Evolutionary conservation across 1,140 invertebrate genomes (phyloP).

Genomic region (Drosophila tropicalis): DNA sequence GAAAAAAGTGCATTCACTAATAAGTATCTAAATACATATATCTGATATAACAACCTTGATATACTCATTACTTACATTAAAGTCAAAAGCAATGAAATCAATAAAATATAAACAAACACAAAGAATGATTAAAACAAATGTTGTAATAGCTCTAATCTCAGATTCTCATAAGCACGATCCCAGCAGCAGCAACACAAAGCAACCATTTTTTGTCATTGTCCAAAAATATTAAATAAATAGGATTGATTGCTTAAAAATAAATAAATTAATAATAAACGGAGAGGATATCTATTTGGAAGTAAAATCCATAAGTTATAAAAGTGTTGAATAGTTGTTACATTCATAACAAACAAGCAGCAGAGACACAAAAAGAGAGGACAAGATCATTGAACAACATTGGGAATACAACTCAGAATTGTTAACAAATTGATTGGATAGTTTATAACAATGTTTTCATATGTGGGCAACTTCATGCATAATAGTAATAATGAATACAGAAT

Average conservation of each 20-base stretch:
- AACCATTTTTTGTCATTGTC: not conserved
- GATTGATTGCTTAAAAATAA: not conserved
- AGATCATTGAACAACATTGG: conserved; percentile 18
- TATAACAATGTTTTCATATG: conserved; percentile 65
- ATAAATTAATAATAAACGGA: not conserved
- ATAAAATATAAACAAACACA: conserved; percentile 24
- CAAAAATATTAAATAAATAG: not conserved
- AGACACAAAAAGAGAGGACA: not conserved
- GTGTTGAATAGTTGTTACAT: conserved; percentile 77
- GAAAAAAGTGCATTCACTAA: conserved; percentile 18
- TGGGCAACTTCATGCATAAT: conserved; percentile 29
- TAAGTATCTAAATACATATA: conserved; percentile 13
- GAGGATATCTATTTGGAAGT: not conserved
- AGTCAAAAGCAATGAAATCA: conserved; percentile 11
- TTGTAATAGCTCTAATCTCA: conserved; percentile 14
- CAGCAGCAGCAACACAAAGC: not conserved
- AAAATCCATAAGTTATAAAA: conserved; percentile 57
- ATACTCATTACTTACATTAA: conserved; percentile 42
- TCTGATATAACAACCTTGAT: conserved; percentile 27
- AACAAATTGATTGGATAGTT: conserved; percentile 68
- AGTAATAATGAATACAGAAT: conserved; percentile 48
- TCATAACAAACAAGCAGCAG: conserved; percentile 32
- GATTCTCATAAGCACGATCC: not conserved
- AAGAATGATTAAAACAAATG: conserved; percentile 5
- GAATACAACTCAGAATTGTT: conserved; percentile 62